A percentile compares a stretch with the other conserved stretches of the same genome.
phyloP scores from a whole-genome alignment of 2,113 vertebrate species.

The Bagarius yarrelli region DNA sequence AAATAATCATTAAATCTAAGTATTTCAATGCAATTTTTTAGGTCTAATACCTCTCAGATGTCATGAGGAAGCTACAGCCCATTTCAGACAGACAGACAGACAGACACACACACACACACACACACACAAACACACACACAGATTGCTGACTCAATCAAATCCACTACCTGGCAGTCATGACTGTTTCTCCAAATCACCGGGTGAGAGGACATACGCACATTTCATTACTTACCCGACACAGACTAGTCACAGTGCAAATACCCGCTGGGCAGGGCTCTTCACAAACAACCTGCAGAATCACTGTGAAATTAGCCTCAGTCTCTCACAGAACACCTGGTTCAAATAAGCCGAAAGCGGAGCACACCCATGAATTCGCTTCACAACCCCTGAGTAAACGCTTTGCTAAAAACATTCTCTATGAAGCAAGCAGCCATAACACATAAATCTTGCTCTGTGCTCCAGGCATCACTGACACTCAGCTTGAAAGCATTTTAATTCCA shows the following conservation, averaged over 20 bases:
- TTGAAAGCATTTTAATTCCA: constrained; percentile 16
- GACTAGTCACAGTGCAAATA: constrained; percentile 40
- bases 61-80: background rate
- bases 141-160: constrained; percentile 29
- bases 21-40: background rate
- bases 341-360: constrained; percentile 30
- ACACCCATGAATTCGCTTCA: constrained; percentile 24
- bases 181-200: constrained; percentile 42
- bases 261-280: constrained; percentile 10
- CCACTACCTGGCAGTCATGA: constrained; percentile 33
- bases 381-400: background rate
- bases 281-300: constrained; percentile 24
- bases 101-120: constrained; percentile 28
- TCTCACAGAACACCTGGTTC: constrained; percentile 37
- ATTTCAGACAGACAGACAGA: background rate
- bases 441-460: constrained; percentile 27
- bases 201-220: constrained; percentile 35
- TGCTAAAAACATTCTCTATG: constrained; percentile 35
- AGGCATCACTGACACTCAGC: constrained; percentile 1
- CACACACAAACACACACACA: constrained; percentile 11
- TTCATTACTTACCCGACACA: constrained; percentile 43
- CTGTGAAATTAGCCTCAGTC: constrained; percentile 26
- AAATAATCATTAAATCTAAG: background rate
- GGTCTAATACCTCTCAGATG: background rate
- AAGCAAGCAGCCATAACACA: constrained; percentile 21